Conservation (phyloP, 2,113 vertebrate species). For the Gobius niger region DNA sequence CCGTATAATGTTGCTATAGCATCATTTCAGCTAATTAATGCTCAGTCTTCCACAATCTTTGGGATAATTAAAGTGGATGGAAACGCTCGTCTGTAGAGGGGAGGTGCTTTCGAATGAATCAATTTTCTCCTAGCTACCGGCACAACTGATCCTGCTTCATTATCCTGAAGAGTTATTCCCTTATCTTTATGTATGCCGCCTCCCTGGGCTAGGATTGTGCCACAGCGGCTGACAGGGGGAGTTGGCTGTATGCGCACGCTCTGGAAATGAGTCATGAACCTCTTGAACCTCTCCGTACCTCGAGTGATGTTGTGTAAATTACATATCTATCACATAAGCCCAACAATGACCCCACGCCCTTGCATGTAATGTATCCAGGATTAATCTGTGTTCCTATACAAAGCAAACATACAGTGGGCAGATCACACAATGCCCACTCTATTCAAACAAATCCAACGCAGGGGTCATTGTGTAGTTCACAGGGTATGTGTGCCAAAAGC, state of each 20-base stretch:
- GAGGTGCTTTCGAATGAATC: constrained; percentile 2
- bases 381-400: neutral
- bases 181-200: neutral
- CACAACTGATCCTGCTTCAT: constrained; percentile 7
- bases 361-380: neutral
- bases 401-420: neutral
- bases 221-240: neutral
- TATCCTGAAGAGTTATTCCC: constrained; percentile 8
- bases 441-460: neutral
- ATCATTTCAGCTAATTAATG: constrained; percentile 12
- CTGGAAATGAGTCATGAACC: neutral
- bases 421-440: neutral
- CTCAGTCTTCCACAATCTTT: neutral
- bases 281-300: neutral
- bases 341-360: neutral
- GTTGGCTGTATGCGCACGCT: neutral
- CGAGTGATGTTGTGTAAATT: neutral
- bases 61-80: neutral
- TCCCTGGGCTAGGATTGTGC: constrained; percentile 9
- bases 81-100: neutral
- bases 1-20: neutral
- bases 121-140: neutral
- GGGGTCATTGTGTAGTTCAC: constrained; percentile 13
- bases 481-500: neutral
- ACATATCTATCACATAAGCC: neutral